Evolutionary conservation across 2,113 vertebrate species (phyloP), one percentile per base, ranked within the genome.

Genomic region (Gnathonemus echidnorhynchus): DNA sequence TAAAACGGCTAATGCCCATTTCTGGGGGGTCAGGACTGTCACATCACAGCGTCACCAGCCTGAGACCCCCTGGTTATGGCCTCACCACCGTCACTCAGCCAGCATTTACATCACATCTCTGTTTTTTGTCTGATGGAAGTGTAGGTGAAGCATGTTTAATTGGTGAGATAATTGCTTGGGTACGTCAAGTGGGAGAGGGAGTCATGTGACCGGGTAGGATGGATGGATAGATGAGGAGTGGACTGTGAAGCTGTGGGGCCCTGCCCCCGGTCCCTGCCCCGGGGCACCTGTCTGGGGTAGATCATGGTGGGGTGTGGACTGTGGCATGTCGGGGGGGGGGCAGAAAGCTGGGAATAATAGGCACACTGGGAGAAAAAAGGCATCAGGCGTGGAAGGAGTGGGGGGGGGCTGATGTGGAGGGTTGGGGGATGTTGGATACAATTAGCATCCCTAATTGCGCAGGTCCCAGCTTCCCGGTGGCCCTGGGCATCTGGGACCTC

Each of bases 391-490:
- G 19, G 39, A 52, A 91, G 89, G 92, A 89, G 91, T 86, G 92
- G 45, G 91, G 83, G 92, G 92, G 42, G 91, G 74, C 91, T 66
- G 92, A 39, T 77, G 70, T 31, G 62, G 62, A 39, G 90, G 52
- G 91, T 88, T 91, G 91, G 24, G 48, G 87, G 87, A 31, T 13
- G 85, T 35, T 91, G 92, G 93, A 94, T 92, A 92, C 90, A 92
- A 92, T 93, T 92, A 92, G 91, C 93, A 93, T 94, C 92, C 93
- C 92, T 91, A 92, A 93, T 94, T 93, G 92, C 92, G 90, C 94
- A 90, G 89, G 91, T 89, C 88, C 39, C 70, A 83, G 1, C 17
- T 48, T 83, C 88, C 74, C 74, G 19, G 74, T 56, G 74, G 50
- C 80, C 74, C 74, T 45, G 15, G 74, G 88, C 19, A 92, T 92